A percentile compares a stretch with the other conserved stretches of the same genome.
Evolutionary conservation across 2,888 invertebrate genomes (phyloP).

Genomic region (Eubasilissa splendida): DNA sequence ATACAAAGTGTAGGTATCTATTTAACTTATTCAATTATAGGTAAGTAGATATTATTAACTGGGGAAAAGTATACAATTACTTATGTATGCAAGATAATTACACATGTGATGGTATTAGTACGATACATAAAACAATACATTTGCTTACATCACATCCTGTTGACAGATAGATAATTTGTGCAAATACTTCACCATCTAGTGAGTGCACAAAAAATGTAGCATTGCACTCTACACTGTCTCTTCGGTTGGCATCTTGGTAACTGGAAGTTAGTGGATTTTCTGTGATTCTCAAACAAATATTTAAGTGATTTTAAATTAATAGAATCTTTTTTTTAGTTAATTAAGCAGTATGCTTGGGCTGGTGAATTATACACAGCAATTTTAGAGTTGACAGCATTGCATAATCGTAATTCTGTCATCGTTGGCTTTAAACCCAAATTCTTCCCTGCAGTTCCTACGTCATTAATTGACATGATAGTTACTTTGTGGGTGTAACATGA

Average conservation of each 20-base stretch:
- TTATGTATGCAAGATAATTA: too few species aligned
- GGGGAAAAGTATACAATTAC: too few species aligned
- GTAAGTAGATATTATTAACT: too few species aligned
- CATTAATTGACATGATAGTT: too few species aligned
- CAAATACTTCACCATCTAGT: constrained; percentile 83
- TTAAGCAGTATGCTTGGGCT: constrained; percentile 62
- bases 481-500: too few species aligned
- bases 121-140: too few species aligned
- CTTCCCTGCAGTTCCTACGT: constrained; percentile 69
- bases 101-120: too few species aligned
- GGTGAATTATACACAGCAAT: constrained; percentile 75
- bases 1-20: too few species aligned
- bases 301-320: background rate
- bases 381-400: constrained; percentile 79
- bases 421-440: constrained; percentile 73
- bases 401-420: constrained; percentile 80
- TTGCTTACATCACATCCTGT: constrained; percentile 76
- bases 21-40: too few species aligned
- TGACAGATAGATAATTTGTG: constrained; percentile 80
- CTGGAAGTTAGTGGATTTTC: constrained; percentile 62
- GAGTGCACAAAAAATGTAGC: constrained; percentile 77
- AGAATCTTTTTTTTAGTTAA: background rate
- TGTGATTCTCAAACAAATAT: too few species aligned
- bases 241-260: constrained; percentile 74
- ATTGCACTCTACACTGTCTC: constrained; percentile 69